phyloP scores from a whole-genome alignment of 2,888 invertebrate species.

The Caradrina clavipalpis region DNA sequence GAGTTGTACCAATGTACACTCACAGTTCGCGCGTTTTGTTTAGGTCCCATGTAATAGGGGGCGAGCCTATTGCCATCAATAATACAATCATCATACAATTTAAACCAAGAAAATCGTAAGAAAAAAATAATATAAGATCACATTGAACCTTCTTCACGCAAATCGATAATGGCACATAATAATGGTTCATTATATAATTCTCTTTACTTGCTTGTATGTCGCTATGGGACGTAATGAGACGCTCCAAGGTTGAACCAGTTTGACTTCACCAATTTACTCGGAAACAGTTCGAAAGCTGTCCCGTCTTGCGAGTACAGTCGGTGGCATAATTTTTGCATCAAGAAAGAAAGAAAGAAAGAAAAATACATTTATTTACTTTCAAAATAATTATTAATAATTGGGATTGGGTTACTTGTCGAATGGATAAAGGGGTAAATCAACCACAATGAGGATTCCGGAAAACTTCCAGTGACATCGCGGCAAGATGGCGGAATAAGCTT shows the following conservation, averaged over 20 bases:
- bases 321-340: constrained; percentile 6
- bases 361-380: not conserved
- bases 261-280: constrained; percentile 64
- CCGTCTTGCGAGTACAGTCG: constrained; percentile 64
- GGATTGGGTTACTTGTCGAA: too few species aligned
- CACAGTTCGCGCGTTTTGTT: too few species aligned
- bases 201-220: constrained; percentile 23
- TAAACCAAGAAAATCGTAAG: not conserved
- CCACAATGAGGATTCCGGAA: too few species aligned
- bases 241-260: constrained; percentile 56
- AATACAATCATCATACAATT: too few species aligned
- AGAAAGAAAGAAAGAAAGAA: not conserved
- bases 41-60: too few species aligned
- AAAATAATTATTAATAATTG: too few species aligned
- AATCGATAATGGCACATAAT: constrained; percentile 24
- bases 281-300: constrained; percentile 70
- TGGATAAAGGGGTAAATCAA: too few species aligned
- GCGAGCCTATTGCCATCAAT: too few species aligned
- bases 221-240: constrained; percentile 48
- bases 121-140: not conserved
- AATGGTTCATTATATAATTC: constrained; percentile 40
- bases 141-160: constrained; percentile 4
- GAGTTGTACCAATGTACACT: too few species aligned
- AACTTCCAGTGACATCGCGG: too few species aligned
- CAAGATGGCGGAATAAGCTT: too few species aligned